Base-by-base conservation (phyloP, 1,140 invertebrate genomes). In the Formica exsecta region DNA sequence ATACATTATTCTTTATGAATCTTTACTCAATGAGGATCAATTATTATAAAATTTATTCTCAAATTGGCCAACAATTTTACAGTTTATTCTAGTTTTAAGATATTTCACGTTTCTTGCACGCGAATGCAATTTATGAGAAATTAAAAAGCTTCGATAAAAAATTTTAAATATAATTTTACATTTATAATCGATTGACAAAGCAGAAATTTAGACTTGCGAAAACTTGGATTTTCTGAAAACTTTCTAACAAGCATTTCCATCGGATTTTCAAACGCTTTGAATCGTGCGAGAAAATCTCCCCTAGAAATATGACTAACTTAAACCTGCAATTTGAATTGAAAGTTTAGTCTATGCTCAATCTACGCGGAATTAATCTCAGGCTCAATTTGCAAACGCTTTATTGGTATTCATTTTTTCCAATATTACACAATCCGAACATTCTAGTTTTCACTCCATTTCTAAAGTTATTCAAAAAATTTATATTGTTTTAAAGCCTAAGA, bases 321-420 rank as follows among this genome's bases (percentile, higher is more conserved):
- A 81, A 29, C 80, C 79, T 22, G 25, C 54, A 86, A 73, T 92
- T 85, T 79, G 79, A 87, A 88, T 86, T 13, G 57, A 84, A 87
- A 91, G 83, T 90, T 92, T 54, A 81, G 89, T 88, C 90, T 77
- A 84, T 85, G 85, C 86, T 36, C 81, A 76, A 91, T 91, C 83
- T 79, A 54, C 85, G 68, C 48, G 0, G 13, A 51, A 70, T 68
- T 36, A 5, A 65, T 71, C 66, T 19, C 54, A 59, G 11, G 19
- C 48, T 61, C 61, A 71, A 70, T 25, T 44, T 54, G 29, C 19
- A 25, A 70, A 87, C 38, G 57, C 48, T 89, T 89, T 81, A 74
- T 89, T 25, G 36, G 2, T 41, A 62, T n/a, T 79, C 25, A 44
- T 54, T 86, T 32, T n/a, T 70, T 62, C 38, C 9, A 32, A 38